Base-by-base conservation (phyloP, 2,888 invertebrate genomes). In the Hyalella azteca region DNA sequence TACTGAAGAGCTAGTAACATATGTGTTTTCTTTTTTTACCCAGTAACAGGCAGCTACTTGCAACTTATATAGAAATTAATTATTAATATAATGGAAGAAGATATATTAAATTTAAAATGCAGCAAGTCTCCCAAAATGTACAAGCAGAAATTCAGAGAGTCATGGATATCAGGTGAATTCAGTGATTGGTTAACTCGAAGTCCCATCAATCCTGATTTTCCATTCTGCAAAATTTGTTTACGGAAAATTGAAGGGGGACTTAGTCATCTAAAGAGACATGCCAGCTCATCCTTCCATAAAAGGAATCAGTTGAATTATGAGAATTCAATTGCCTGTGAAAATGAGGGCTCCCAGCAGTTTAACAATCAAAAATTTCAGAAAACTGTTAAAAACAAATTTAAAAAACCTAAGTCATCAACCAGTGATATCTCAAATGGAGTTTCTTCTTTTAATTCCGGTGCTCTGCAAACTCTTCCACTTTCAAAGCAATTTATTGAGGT, bases 181-280 rank as follows among this genome's bases (percentile, higher is more conserved):
- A 66, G 66, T 36, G 19, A 36, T 36, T 66, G 66, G 66, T 19
- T 66, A 66, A 66, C 36, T 36, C 66, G 15, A 3, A 29, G 66
- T 19, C 66, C 66, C 5, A n/a, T 29, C 26, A 36, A 66, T 36
- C 66, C 66, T 0, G 39, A 36, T 19, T 29, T 4, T 7, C 66
- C 66, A 36, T 66, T 15, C 66, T 66, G 66, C n/a, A 66, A 66
- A 29, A 2, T 66, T 13, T 66, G 66, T 36, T 36, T 3, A 36
- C 32, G n/a, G 15, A 66, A 36, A 36, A 36, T 66, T 66, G 66
- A 66, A 66, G 66, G 66, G 9, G 66, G 66, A 2, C 32, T 66
- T 1, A 19, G 29, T 36, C 66, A 66, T 22, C 19, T 66, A 66
- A 22, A 36, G 29, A 66, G 66, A 36, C 66, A 66, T 66, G 66